Conservation (phyloP, 2,113 vertebrate species). For the Syrrhaptes paradoxus region DNA sequence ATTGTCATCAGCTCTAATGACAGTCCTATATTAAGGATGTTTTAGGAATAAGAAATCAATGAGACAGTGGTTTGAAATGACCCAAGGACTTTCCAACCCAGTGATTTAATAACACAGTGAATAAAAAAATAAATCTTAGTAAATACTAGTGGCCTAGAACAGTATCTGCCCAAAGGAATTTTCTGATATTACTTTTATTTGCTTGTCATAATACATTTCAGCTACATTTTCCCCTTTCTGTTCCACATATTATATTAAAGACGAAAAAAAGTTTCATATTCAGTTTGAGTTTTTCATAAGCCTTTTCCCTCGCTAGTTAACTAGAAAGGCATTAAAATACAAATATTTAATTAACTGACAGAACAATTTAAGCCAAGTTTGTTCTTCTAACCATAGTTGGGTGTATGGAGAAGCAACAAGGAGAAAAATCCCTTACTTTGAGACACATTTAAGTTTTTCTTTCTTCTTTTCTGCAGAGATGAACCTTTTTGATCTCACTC, state of each 20-base stretch:
- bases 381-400: background rate
- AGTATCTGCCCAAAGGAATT: slow-evolving; percentile 36
- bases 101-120: background rate
- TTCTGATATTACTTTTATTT: slow-evolving; percentile 24
- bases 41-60: slow-evolving; percentile 37
- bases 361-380: slow-evolving; percentile 3
- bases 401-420: background rate
- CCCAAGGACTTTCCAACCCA: slow-evolving; percentile 10
- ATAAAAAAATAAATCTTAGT: background rate
- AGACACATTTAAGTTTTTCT: background rate
- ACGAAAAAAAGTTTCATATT: background rate
- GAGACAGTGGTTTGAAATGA: slow-evolving; percentile 39
- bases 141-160: slow-evolving; percentile 18
- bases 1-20: background rate
- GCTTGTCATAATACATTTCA: slow-evolving; percentile 10
- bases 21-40: background rate
- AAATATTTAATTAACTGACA: slow-evolving; percentile 31
- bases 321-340: slow-evolving; percentile 29
- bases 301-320: background rate
- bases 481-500: slow-evolving; percentile 17
- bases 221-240: background rate
- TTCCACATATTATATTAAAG: background rate
- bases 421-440: slow-evolving; percentile 21
- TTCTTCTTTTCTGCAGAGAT: background rate
- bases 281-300: background rate